Conservation (phyloP, 1,140 invertebrate genomes). For the Drosophila malerkotliana region DNA sequence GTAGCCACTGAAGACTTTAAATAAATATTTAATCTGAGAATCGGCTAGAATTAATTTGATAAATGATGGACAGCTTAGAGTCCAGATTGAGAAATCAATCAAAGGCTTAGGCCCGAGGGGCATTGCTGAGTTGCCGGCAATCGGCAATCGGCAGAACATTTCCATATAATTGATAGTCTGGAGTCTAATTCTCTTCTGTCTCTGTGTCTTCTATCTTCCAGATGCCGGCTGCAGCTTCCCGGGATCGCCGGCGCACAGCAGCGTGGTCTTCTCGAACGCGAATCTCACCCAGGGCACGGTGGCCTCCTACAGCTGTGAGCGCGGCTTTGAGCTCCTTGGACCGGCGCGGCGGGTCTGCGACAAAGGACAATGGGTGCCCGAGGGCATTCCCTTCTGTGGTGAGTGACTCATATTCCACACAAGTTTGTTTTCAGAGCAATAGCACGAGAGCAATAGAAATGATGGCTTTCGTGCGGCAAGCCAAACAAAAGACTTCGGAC, state of each 20-base stretch:
- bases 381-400: slow-evolving; percentile 97
- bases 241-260: slow-evolving; percentile 95
- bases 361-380: slow-evolving; percentile 93
- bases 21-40: not conserved
- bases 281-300: slow-evolving; percentile 88
- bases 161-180: slow-evolving; percentile 21
- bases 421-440: not conserved
- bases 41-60: not conserved
- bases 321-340: slow-evolving; percentile 95
- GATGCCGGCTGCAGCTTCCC: slow-evolving; percentile 90
- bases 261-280: slow-evolving; percentile 91
- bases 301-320: slow-evolving; percentile 94
- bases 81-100: slow-evolving; percentile 45
- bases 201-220: slow-evolving; percentile 21
- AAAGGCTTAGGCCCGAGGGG: slow-evolving; percentile 12
- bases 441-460: not conserved
- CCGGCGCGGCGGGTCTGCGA: slow-evolving; percentile 91
- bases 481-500: slow-evolving; percentile 69
- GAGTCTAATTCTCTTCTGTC: slow-evolving; percentile 4
- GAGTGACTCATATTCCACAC: slow-evolving; percentile 84
- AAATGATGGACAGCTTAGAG: slow-evolving; percentile 3
- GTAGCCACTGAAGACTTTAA: not conserved
- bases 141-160: slow-evolving; percentile 6
- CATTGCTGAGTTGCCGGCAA: not conserved
- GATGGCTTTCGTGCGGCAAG: slow-evolving; percentile 3